Evolutionary conservation across 1,140 invertebrate species (phyloP).

Genomic region (Drosophila pandora): DNA sequence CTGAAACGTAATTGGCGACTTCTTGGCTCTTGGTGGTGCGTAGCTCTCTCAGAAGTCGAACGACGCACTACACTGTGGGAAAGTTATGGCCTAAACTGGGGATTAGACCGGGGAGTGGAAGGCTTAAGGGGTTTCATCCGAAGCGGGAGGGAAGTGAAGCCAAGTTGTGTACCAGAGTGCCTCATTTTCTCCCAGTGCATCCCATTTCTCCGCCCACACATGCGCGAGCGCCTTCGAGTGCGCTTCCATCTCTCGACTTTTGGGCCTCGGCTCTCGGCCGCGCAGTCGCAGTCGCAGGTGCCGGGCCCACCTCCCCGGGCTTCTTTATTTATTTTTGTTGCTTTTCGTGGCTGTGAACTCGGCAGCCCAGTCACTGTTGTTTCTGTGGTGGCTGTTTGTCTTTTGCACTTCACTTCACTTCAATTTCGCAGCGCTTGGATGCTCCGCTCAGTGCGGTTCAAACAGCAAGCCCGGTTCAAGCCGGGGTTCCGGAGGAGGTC

Average conservation of each 20-base stretch:
- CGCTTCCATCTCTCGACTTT: conserved; percentile 26
- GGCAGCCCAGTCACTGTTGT: conserved; percentile 60
- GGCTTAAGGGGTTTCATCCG: too few relatives aligned
- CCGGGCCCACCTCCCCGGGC: background rate
- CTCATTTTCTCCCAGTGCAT: background rate
- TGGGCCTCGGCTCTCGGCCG: conserved; percentile 7
- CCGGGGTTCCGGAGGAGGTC: conserved; percentile 15
- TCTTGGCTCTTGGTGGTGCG: conserved; percentile 31
- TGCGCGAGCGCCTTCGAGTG: conserved; percentile 57
- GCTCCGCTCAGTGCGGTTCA: conserved; percentile 53
- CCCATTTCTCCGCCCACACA: conserved; percentile 40
- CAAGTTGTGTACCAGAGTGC: conserved; percentile 2
- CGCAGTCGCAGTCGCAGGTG: conserved; percentile 44
- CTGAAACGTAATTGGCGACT: conserved; percentile 79
- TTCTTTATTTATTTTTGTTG: conserved; percentile 42
- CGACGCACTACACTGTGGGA: conserved; percentile 3
- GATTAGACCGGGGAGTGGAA: too few relatives aligned
- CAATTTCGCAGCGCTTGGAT: conserved; percentile 77
- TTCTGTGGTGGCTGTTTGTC: conserved; percentile 68
- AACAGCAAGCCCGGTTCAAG: conserved; percentile 49
- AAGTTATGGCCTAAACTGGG: too few relatives aligned
- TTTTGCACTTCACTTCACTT: conserved; percentile 84
- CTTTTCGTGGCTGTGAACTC: conserved; percentile 57
- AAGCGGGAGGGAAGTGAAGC: conserved; percentile 1
- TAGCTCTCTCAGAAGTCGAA: conserved; percentile 31